Conservation (phyloP, 2,888 invertebrate genomes). For the Pediacus dermestoides region DNA sequence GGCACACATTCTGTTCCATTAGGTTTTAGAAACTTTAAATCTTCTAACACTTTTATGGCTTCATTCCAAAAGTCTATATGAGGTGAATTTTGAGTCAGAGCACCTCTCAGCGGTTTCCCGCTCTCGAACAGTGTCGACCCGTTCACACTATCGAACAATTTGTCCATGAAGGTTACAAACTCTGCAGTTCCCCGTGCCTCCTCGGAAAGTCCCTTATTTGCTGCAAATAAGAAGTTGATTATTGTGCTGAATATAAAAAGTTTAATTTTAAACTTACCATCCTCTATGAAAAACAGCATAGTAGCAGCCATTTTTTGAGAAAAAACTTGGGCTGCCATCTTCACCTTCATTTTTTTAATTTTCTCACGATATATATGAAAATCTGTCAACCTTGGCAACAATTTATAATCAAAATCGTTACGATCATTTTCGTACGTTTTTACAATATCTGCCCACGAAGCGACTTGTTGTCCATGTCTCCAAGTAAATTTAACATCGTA, state of each 20-base stretch:
- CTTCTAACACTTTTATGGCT: constrained; percentile 6
- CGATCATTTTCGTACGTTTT: constrained; percentile 11
- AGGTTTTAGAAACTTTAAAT: constrained; percentile 11
- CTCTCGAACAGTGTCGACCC: constrained; percentile 7
- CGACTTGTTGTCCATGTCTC: constrained; percentile 17
- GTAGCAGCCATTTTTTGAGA: constrained; percentile 17
- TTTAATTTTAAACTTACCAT: too few species aligned
- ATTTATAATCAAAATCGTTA: constrained; percentile 9
- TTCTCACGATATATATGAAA: constrained; percentile 17
- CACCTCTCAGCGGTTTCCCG: constrained; percentile 14
- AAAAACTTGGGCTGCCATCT: too few species aligned
- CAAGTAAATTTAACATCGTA: constrained; percentile 18
- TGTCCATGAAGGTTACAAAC: constrained; percentile 16
- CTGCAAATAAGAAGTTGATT: too few species aligned
- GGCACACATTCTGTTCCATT: too few species aligned
- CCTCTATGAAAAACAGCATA: too few species aligned
- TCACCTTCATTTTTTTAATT: constrained; percentile 24
- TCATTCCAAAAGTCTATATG: constrained; percentile 17
- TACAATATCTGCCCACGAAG: constrained; percentile 20
- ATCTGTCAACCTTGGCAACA: constrained; percentile 20
- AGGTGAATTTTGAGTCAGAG: constrained; percentile 10
- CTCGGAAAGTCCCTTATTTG: too few species aligned
- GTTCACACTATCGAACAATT: constrained; percentile 19
- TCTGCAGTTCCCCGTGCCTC: constrained; percentile 16
- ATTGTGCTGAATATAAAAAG: too few species aligned